phyloP scores from a whole-genome alignment of 2,113 vertebrate species.

The Atractosteus spatula region DNA sequence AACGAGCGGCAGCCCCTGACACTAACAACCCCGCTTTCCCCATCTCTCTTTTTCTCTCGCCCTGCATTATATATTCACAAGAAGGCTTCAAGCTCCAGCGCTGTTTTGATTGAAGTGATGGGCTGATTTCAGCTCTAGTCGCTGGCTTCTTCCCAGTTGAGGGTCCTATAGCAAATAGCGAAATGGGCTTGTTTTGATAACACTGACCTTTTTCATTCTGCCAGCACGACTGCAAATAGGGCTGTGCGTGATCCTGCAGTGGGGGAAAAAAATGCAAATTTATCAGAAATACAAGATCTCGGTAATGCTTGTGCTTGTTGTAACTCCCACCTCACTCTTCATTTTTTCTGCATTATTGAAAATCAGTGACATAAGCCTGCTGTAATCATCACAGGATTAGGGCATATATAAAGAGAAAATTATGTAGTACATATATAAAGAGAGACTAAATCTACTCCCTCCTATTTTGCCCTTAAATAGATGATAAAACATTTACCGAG shows the following conservation, averaged over 20 bases:
- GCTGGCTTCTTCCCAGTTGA: slow-evolving; percentile 65
- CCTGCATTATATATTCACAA: slow-evolving; percentile 66
- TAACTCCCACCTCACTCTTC: slow-evolving; percentile 65
- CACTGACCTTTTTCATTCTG: slow-evolving; percentile 69
- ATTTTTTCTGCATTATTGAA: slow-evolving; percentile 10
- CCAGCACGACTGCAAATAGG: slow-evolving; percentile 44
- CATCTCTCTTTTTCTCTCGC: slow-evolving; percentile 31
- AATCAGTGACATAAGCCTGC: no score
- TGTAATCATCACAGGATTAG: no score
- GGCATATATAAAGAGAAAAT: no score
- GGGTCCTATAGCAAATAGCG: slow-evolving; percentile 79
- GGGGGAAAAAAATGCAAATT: slow-evolving; percentile 34
- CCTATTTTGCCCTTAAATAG: no score
- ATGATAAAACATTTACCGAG: no score
- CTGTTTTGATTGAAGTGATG: slow-evolving; percentile 73
- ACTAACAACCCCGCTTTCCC: slow-evolving; percentile 28
- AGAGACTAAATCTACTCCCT: no score
- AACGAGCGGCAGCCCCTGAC: slow-evolving; percentile 59
- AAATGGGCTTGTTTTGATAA: slow-evolving; percentile 78
- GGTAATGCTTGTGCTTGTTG: slow-evolving; percentile 53
- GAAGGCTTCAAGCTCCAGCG: slow-evolving; percentile 28
- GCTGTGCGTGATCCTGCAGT: slow-evolving; percentile 42
- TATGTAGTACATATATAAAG: no score
- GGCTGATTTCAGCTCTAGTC: slow-evolving; percentile 51
- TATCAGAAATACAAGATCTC: slow-evolving; percentile 41